Evolutionary conservation across 2,797 vertebrate genomes (phyloP).

Genomic region (Enteromius viviparus): DNA sequence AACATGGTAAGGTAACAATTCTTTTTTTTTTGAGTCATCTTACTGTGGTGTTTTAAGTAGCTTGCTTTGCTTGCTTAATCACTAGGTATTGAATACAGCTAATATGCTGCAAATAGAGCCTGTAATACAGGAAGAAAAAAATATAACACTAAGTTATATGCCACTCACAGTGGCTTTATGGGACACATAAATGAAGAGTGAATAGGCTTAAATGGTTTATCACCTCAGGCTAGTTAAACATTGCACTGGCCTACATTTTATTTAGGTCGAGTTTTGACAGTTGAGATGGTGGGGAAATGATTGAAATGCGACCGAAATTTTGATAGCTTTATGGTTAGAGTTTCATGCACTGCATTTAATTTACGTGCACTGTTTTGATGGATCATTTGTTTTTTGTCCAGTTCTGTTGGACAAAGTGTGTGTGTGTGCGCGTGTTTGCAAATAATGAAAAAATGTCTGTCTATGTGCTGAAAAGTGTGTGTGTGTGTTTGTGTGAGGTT

Average conservation of each 20-base stretch:
- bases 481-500: conserved; percentile 45
- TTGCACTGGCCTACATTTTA: conserved; percentile 47
- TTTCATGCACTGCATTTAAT: background rate
- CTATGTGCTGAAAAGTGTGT: conserved; percentile 10
- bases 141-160: background rate
- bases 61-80: background rate
- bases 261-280: conserved; percentile 48
- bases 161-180: conserved; percentile 19
- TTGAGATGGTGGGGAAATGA: conserved; percentile 22
- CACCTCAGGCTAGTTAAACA: conserved; percentile 47
- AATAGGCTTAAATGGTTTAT: conserved; percentile 24
- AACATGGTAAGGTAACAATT: background rate
- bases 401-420: conserved; percentile 5
- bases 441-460: conserved; percentile 32
- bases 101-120: background rate
- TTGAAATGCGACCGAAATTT: conserved; percentile 13
- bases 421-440: conserved; percentile 10
- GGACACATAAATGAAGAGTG: conserved; percentile 24
- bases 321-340: background rate
- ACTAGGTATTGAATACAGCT: background rate
- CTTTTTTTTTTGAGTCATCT: background rate
- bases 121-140: background rate
- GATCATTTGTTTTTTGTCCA: conserved; percentile 17
- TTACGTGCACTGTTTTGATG: conserved; percentile 1
- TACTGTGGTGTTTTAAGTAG: background rate